Conservation (phyloP, 2,888 invertebrate species). For the Linhomoeus sp. region DNA sequence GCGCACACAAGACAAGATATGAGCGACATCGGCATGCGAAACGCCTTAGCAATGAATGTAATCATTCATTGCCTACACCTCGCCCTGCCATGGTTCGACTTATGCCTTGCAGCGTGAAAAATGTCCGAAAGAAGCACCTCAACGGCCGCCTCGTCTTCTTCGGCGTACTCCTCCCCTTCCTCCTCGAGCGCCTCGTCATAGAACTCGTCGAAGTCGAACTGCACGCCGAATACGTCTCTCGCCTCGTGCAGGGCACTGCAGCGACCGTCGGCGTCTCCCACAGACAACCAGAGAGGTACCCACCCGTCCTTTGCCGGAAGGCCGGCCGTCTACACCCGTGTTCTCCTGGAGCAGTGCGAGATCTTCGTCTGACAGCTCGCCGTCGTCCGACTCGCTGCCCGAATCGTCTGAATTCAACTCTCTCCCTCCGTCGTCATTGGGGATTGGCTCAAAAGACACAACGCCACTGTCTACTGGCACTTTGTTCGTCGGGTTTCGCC, state of each 20-base stretch:
- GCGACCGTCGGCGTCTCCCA: too few species aligned
- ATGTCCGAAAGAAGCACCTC: not conserved
- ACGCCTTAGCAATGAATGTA: too few species aligned
- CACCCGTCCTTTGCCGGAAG: slow-evolving; percentile 39
- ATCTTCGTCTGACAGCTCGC: slow-evolving; percentile 88
- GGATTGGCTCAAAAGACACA: not conserved
- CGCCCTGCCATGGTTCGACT: too few species aligned
- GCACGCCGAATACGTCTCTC: slow-evolving; percentile 93
- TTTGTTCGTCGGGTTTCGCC: slow-evolving; percentile 15
- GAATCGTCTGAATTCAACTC: slow-evolving; percentile 7
- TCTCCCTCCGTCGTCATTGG: not conserved
- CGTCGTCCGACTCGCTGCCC: slow-evolving; percentile 53
- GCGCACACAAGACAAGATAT: too few species aligned
- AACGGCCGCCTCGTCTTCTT: slow-evolving; percentile 23
- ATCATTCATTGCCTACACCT: too few species aligned
- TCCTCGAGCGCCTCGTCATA: slow-evolving; percentile 28
- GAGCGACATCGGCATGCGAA: slow-evolving; percentile 33
- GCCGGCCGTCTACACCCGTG: slow-evolving; percentile 65
- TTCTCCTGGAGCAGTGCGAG: slow-evolving; percentile 94
- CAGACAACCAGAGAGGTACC: not conserved
- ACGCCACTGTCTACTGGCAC: slow-evolving; percentile 9
- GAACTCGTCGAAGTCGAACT: slow-evolving; percentile 48
- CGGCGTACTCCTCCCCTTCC: slow-evolving; percentile 13
- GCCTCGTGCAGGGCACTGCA: slow-evolving; percentile 46
- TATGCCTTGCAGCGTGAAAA: not conserved